Base-by-base conservation (phyloP, 2,888 invertebrate genomes). In the Cenopis cana region DNA sequence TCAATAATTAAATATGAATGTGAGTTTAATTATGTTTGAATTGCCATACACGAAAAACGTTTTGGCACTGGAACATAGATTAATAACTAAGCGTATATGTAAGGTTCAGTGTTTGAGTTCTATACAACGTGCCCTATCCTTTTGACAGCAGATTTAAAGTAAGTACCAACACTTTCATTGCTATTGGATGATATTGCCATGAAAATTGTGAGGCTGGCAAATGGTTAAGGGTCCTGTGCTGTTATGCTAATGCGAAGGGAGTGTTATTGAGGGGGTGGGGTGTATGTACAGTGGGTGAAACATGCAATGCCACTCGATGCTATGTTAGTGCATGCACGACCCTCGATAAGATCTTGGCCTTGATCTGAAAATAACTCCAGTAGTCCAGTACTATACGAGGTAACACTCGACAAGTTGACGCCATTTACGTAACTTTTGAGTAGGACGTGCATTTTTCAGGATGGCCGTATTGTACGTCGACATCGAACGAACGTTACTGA, bases 241-340 rank as follows among this genome's bases (percentile, higher is more conserved):
- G 52, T 55, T 46, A 61, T 41, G 46, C 46, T 46, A 46, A 38
- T 18, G 61, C 50, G 59, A 65, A 66, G 71, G 62, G 38, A n/a
- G 41, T 55, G 62, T 65, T 67, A 69, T 62, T 68, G 88, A 91
- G 89, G 89, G 87, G 87, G 82, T 86, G 90, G 91, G 91, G 69
- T 61, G 76, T 80, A 82, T 86, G 80, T 85, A 81, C 81, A 83
- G 79, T 81, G 74, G 79, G 81, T 86, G 86, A 86, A 75, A 67
- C 93, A 92, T 92, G 93, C 93, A 89, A 84, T 83, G 81, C 83
- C 79, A 80, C 76, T 75, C 85, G 54, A 65, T 65, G 65, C 68
- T 55, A 78, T 74, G 78, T 86, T 86, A 86, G 77, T 81, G 68
- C 90, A 92, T 92, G 93, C 91, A 81, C 80, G 74, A 78, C 77